phyloP scores from a whole-genome alignment of 2,113 vertebrate genomes.

The Cercocebus atys region DNA sequence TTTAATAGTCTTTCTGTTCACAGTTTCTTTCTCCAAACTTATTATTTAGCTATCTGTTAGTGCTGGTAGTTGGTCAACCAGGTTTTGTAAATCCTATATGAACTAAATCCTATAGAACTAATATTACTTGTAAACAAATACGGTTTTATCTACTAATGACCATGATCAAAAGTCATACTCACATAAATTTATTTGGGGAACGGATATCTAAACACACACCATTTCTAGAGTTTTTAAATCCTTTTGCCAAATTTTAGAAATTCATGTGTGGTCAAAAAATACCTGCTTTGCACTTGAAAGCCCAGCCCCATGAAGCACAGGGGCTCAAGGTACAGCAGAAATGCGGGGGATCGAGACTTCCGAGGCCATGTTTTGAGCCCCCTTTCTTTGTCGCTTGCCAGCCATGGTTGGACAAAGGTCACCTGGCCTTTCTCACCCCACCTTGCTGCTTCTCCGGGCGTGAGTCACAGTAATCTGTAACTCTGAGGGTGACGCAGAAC shows the following conservation, averaged over 20 bases:
- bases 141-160: not conserved
- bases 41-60: rapidly evolving
- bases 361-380: not conserved
- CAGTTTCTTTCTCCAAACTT: not conserved
- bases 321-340: rapidly evolving
- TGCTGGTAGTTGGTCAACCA: not conserved
- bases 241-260: not conserved
- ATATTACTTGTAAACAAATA: not conserved
- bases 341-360: rapidly evolving
- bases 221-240: not conserved
- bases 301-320: rapidly evolving
- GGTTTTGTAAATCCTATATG: not conserved
- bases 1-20: not conserved
- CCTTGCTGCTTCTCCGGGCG: rapidly evolving
- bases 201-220: not conserved
- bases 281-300: rapidly evolving
- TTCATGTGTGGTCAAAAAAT: rapidly evolving
- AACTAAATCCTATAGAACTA: not conserved
- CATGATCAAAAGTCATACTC: too few species aligned
- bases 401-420: not conserved
- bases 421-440: not conserved
- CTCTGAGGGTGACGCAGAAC: not conserved
- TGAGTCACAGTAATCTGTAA: too few species aligned
- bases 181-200: too few species aligned
- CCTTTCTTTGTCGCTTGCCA: rapidly evolving